A percentile compares a stretch with the other conserved stretches of the same genome.
Conservation (phyloP, 1,140 invertebrate genomes). For the Ostrea denselamellosa region DNA sequence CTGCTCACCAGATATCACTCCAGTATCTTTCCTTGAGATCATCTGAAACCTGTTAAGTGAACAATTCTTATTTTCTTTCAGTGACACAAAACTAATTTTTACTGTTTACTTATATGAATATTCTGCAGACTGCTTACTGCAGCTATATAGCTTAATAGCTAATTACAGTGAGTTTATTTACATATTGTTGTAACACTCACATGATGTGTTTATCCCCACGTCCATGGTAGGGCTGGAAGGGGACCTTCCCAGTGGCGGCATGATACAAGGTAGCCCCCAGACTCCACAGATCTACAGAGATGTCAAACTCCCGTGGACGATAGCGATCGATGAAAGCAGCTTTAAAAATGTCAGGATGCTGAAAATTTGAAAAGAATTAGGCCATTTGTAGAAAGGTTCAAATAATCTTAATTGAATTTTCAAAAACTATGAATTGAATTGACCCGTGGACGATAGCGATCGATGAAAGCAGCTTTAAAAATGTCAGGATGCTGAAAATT, state of each 20-base stretch:
- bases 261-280: constrained; percentile 98
- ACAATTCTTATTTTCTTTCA: background rate
- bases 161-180: background rate
- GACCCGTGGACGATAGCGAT: constrained; percentile 87
- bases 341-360: constrained; percentile 97
- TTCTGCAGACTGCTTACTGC: no score
- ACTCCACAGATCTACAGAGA: constrained; percentile 96
- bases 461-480: constrained; percentile 94
- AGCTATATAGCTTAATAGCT: no score
- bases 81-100: no score
- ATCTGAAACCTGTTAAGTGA: constrained; percentile 76
- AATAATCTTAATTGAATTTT: no score
- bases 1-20: constrained; percentile 95
- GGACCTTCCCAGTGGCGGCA: constrained; percentile 95
- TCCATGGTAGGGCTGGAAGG: constrained; percentile 94
- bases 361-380: constrained; percentile 47
- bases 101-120: no score
- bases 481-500: constrained; percentile 91
- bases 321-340: constrained; percentile 89
- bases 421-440: no score
- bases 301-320: constrained; percentile 91
- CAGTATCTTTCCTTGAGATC: constrained; percentile 89
- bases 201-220: constrained; percentile 96
- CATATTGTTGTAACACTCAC: constrained; percentile 80
- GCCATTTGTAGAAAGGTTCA: no score